phyloP scores from a whole-genome alignment of 2,113 vertebrate genomes.

The Bucco capensis region DNA sequence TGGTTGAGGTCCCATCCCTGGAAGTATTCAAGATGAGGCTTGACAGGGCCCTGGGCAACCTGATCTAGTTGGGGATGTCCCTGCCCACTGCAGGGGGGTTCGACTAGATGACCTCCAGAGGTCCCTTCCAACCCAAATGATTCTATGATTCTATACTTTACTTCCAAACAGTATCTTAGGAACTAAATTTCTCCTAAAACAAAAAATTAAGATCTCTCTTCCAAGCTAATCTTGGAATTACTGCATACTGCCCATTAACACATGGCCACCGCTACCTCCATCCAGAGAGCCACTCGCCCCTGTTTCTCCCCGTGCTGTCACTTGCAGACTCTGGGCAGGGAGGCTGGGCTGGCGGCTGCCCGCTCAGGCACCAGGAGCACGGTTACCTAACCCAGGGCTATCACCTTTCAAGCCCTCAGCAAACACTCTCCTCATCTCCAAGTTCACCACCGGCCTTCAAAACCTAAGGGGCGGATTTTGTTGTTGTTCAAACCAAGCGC shows the following conservation, averaged over 20 bases:
- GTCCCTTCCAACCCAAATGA: too few species aligned
- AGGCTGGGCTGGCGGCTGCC: neutral
- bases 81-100: too few species aligned
- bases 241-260: accelerated
- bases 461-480: neutral
- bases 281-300: accelerated
- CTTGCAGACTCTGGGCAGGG: neutral
- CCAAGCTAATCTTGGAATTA: neutral
- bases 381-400: neutral
- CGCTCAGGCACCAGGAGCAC: neutral
- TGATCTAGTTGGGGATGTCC: too few species aligned
- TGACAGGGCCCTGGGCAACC: too few species aligned
- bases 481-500: neutral
- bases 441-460: neutral
- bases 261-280: neutral
- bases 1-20: too few species aligned
- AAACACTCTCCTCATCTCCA: accelerated
- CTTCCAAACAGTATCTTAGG: neutral
- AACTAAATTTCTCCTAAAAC: neutral
- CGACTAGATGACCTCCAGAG: too few species aligned
- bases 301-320: accelerated
- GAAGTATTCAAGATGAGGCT: too few species aligned
- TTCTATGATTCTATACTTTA: too few species aligned
- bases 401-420: neutral
- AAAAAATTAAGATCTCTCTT: neutral